Conservation (phyloP, 2,888 invertebrate species). For the Eudasyphora cyanicolor region DNA sequence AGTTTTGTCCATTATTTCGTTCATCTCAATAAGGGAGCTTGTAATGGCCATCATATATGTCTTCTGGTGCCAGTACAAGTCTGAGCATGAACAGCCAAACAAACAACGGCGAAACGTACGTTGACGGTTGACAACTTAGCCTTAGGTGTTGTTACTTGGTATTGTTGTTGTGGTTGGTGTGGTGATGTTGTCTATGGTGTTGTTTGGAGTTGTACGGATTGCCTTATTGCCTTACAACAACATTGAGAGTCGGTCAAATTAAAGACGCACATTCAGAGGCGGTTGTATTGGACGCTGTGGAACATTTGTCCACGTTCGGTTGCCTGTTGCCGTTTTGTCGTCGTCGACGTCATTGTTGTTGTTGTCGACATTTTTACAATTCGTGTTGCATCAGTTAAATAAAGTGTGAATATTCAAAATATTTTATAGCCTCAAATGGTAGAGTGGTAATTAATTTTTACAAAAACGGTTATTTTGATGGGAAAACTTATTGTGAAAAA, state of each 20-base stretch:
- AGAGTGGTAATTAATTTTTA: conserved; percentile 64
- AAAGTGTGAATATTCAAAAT: conserved; percentile 67
- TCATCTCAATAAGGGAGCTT: conserved; percentile 64
- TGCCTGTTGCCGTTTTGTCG: not conserved
- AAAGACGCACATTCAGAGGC: conserved; percentile 25
- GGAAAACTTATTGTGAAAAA: conserved; percentile 53
- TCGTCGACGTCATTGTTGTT: not conserved
- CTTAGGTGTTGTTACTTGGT: too few relatives aligned
- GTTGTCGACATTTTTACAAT: conserved; percentile 53
- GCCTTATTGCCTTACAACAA: conserved; percentile 10
- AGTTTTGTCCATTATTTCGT: conserved; percentile 54
- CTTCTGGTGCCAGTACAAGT: not conserved
- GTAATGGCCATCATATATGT: conserved; percentile 42
- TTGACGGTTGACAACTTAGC: conserved; percentile 42
- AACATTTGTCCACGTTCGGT: conserved; percentile 23
- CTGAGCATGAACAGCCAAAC: not conserved
- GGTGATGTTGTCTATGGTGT: too few relatives aligned
- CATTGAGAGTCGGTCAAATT: conserved; percentile 22
- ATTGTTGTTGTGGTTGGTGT: too few relatives aligned
- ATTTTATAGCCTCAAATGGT: conserved; percentile 63
- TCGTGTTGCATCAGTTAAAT: conserved; percentile 65
- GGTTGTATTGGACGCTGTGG: conserved; percentile 16
- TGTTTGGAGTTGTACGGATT: conserved; percentile 12
- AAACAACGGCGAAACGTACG: conserved; percentile 1
- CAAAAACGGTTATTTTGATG: conserved; percentile 63